Evolutionary conservation across 2,888 invertebrate genomes (phyloP).

Genomic region (Brenthis ino): DNA sequence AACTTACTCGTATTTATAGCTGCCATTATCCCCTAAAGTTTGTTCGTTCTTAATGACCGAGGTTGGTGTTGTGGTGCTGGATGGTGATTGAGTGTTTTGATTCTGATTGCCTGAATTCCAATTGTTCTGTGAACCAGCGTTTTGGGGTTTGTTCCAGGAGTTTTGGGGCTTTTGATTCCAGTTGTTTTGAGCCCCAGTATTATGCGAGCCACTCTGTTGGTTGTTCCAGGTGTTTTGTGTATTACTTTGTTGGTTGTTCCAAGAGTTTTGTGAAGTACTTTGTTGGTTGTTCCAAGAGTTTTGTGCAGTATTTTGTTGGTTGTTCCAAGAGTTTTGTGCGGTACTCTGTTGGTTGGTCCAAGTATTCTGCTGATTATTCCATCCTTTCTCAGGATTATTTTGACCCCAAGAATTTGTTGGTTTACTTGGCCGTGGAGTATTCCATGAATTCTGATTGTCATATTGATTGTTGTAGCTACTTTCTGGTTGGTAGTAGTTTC

Average conservation of each 20-base stretch:
- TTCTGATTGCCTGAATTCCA: conserved; percentile 32
- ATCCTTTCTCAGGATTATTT: conserved; percentile 40
- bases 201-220: conserved; percentile 34
- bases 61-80: conserved; percentile 56
- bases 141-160: conserved; percentile 31
- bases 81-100: conserved; percentile 39
- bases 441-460: conserved; percentile 35
- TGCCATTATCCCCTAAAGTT: conserved; percentile 69
- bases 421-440: conserved; percentile 30
- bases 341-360: conserved; percentile 39
- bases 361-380: conserved; percentile 40
- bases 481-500: conserved; percentile 38
- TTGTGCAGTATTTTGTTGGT: conserved; percentile 39
- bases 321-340: conserved; percentile 38
- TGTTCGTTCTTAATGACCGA: conserved; percentile 76
- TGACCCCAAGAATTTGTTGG: conserved; percentile 28
- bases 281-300: conserved; percentile 37
- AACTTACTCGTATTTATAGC: conserved; percentile 81
- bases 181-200: conserved; percentile 27
- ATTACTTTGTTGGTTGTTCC: conserved; percentile 37
- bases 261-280: conserved; percentile 37
- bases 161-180: conserved; percentile 35
- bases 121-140: conserved; percentile 39
- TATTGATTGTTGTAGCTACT: conserved; percentile 37
- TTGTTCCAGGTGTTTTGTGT: conserved; percentile 38